Percentiles rank a stretch among this genome's conserved stretches.
These are phyloP conservation scores for Urocitellus parryii DNA, from an alignment of 2,113 vertebrate species.

Conservation along the genomic window DNA sequence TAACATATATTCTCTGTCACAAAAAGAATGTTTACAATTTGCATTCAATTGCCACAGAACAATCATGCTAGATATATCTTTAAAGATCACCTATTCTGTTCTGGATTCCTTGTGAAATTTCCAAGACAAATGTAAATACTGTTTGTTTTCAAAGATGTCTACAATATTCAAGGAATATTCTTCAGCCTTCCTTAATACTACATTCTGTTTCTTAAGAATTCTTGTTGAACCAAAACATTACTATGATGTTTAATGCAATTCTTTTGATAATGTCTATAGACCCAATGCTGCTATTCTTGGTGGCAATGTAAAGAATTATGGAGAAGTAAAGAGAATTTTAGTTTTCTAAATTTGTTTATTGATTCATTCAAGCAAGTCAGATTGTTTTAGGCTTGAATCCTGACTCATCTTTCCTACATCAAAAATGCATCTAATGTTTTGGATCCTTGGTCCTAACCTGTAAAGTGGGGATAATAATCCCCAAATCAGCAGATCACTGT, in stretches of 20 bases:
- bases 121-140: not conserved
- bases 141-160: conserved; percentile 1
- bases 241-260: not conserved
- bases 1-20: not conserved
- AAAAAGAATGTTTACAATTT: conserved; percentile 36
- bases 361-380: not conserved
- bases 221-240: not conserved
- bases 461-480: not conserved
- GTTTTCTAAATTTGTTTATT: not conserved
- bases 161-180: not conserved
- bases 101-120: not conserved
- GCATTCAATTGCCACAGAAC: not conserved
- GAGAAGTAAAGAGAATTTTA: conserved; percentile 13
- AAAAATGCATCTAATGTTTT: not conserved
- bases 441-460: not conserved
- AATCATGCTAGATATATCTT: not conserved
- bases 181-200: not conserved
- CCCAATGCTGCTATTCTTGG: not conserved
- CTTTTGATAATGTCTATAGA: not conserved
- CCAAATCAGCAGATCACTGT: conserved; percentile 17
- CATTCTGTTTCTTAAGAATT: conserved; percentile 33
- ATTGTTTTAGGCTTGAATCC: conserved; percentile 3
- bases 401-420: not conserved
- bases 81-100: not conserved
- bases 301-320: not conserved